A percentile compares a stretch with the other conserved stretches of the same genome.
Evolutionary conservation across 2,113 vertebrate genomes (phyloP).

Genomic region (Indri indri): DNA sequence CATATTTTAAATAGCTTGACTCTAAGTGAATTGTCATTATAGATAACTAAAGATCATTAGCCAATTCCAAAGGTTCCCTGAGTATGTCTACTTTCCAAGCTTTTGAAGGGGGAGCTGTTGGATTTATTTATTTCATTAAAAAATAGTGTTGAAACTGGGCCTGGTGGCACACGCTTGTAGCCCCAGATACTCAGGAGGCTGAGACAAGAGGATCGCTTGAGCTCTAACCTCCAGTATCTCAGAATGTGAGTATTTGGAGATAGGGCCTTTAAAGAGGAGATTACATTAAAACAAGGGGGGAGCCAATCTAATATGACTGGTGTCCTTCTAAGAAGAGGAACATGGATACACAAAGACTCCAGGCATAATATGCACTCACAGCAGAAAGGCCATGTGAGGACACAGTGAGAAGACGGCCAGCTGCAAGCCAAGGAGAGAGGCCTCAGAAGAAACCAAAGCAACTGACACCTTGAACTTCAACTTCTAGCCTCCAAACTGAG

Average conservation of each 20-base stretch:
- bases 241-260: not conserved
- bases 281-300: not conserved
- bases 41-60: not conserved
- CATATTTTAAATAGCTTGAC: not conserved
- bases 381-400: not conserved
- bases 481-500: not conserved
- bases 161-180: no score
- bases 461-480: not conserved
- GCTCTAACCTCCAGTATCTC: not conserved
- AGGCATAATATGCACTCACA: not conserved
- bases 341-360: not conserved
- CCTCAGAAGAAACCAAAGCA: not conserved
- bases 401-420: not conserved
- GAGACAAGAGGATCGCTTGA: no score
- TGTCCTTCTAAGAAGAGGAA: not conserved
- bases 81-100: not conserved
- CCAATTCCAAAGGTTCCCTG: not conserved
- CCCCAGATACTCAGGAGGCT: no score
- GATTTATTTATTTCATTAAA: slow-evolving; percentile 31
- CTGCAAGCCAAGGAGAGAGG: not conserved
- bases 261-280: not conserved
- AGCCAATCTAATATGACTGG: not conserved
- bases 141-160: not conserved
- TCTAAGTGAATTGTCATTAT: not conserved
- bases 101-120: not conserved